A percentile compares a stretch with the other conserved stretches of the same genome.
Conservation (phyloP, 2,113 vertebrate genomes). For the Felis chaus region DNA sequence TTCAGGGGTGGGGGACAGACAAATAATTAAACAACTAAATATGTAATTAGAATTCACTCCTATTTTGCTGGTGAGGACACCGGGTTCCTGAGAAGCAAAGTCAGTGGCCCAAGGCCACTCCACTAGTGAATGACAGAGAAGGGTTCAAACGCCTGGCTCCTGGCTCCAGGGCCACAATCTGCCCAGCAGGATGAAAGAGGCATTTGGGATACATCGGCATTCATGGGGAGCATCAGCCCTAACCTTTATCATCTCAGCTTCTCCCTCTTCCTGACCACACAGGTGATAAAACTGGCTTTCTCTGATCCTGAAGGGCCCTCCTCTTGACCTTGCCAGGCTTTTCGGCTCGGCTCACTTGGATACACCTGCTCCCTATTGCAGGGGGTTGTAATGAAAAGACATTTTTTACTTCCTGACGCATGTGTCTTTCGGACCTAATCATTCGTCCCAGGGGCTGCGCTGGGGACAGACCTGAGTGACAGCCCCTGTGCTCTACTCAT, state of each 20-base stretch:
- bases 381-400: not conserved
- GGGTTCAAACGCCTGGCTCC: not conserved
- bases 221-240: not conserved
- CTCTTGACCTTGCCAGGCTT: not conserved
- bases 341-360: not conserved
- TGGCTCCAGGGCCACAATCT: not conserved
- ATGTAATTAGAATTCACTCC: not conserved
- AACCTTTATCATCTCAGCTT: not conserved
- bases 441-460: not conserved
- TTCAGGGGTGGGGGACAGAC: not conserved
- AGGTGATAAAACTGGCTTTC: not conserved
- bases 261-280: not conserved
- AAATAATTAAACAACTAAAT: slow-evolving; percentile 20
- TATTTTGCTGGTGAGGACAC: not conserved
- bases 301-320: not conserved
- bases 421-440: not conserved
- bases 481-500: not conserved
- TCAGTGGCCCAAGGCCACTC: not conserved
- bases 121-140: not conserved
- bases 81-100: not conserved
- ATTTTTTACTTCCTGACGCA: not conserved
- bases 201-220: not conserved
- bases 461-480: not conserved
- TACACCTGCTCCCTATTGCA: not conserved
- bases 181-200: not conserved